Base-by-base conservation (phyloP, 2,797 vertebrate genomes). In the Sitta carolinensis region DNA sequence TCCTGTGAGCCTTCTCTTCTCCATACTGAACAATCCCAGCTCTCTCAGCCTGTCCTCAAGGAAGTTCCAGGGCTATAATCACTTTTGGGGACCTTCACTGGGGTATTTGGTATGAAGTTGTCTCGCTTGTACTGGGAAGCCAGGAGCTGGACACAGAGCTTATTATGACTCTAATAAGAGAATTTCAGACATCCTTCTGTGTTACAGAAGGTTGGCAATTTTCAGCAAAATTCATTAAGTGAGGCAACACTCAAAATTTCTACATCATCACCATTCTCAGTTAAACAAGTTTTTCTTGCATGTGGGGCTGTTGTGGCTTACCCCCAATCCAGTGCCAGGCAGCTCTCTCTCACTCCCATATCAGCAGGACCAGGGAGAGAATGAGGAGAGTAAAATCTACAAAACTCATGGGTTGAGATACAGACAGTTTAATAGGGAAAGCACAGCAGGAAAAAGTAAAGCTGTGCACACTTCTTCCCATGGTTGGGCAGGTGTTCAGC, bases 91-190 rank as follows among this genome's bases (percentile, higher is more conserved):
- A 3, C 7, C 6, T 52, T 57, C n/a, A 27, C 0, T 77, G 21
- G 13, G 2, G 36, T 59, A 42, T 38, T 42, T 7, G 11, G 4
- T n/a, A 6, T 16, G 19, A 27, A 30, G 42, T 8, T 13, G 2
- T 62, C 21, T 62, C 1, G 5, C 30, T 59, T 21, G 27, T 47
- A 34, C 23, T 38, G 16, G 9, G 23, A 50, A 82, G 7, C 11
- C 26, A 36, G 54, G 32, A 34, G 18, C 13, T 73, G 30, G 36
- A 42, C n/a, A 38, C 50, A 38, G 14, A 21, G 29, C 2, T 58
- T 1, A 0, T 3, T 3, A 7, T 12, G 27, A 51, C 13, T 3
- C 2, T 73, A 54, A 36, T 30, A 11, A 72, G 58, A 43, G 18
- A 47, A 45, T 61, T 92, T 38, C 13, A 27, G 13, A 47, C 7